Evolutionary conservation across 2,797 vertebrate species (phyloP).

Genomic region (Anguilla marmorata): DNA sequence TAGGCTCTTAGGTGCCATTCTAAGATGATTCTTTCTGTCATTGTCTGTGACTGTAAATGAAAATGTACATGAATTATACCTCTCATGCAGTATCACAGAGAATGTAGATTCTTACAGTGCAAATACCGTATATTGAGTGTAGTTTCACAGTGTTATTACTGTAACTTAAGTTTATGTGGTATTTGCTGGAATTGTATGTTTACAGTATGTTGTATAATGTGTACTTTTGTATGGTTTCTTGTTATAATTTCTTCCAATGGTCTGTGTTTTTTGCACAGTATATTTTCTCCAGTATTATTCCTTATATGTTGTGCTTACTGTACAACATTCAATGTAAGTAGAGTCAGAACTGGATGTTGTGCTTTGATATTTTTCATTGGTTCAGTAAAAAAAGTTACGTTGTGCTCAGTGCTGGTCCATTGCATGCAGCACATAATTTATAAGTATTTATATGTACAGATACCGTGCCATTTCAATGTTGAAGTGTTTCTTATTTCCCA

Average conservation of each 20-base stretch:
- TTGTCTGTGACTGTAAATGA: conserved; percentile 35
- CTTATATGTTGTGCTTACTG: conserved; percentile 29
- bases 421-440: conserved; percentile 43
- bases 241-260: background rate
- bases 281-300: conserved; percentile 49
- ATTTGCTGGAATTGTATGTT: conserved; percentile 55
- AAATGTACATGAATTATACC: conserved; percentile 48
- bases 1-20: conserved; percentile 34
- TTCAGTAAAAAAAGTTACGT: conserved; percentile 38
- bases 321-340: conserved; percentile 41
- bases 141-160: conserved; percentile 34
- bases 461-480: background rate
- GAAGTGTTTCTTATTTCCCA: background rate
- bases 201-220: conserved; percentile 56
- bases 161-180: conserved; percentile 39
- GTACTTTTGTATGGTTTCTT: conserved; percentile 24
- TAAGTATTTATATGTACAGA: background rate
- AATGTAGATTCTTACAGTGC: conserved; percentile 54
- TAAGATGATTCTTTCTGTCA: conserved; percentile 23
- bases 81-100: conserved; percentile 49
- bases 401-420: conserved; percentile 33
- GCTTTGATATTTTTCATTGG: conserved; percentile 46
- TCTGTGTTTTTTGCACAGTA: conserved; percentile 20
- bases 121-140: conserved; percentile 30
- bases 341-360: conserved; percentile 54